Percentiles rank a stretch among this genome's conserved stretches.
These are phyloP conservation scores for Megalops atlanticus DNA, from an alignment of 2,113 vertebrate species.

Conservation along the genomic window DNA sequence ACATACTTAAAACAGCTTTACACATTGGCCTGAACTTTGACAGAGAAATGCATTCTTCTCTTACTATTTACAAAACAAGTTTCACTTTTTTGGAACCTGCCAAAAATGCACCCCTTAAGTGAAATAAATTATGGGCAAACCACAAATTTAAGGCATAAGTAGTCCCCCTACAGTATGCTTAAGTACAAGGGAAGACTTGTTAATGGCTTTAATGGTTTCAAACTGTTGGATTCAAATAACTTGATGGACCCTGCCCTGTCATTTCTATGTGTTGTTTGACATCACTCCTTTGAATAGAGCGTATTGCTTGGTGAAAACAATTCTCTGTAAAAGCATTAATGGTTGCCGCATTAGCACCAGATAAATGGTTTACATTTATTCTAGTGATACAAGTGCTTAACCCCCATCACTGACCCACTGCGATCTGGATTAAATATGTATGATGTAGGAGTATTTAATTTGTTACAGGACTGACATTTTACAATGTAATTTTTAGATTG, in stretches of 20 bases:
- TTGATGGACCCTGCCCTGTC: not conserved
- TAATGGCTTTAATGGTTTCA: not conserved
- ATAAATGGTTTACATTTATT: not conserved
- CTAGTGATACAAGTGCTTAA: not conserved
- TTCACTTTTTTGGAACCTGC: not conserved
- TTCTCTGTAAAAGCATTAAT: not conserved
- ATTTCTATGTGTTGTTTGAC: not conserved
- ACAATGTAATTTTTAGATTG: not conserved
- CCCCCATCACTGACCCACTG: constrained; percentile 1
- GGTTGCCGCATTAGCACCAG: not conserved
- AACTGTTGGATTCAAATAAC: not conserved
- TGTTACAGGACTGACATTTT: not conserved
- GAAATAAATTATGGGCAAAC: not conserved
- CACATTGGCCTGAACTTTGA: not conserved
- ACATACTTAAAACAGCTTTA: too few relatives aligned
- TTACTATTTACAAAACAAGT: constrained; percentile 1
- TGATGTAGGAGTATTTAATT: not conserved
- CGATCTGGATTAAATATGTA: not conserved
- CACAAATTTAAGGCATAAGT: not conserved
- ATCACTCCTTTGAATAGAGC: not conserved
- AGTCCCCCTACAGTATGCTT: not conserved
- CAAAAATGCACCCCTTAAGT: not conserved
- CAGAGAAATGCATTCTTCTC: not conserved
- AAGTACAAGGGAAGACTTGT: not conserved
- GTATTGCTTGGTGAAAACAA: not conserved